Conservation (phyloP, 2,113 vertebrate species). For the Ochotona curzoniae region DNA sequence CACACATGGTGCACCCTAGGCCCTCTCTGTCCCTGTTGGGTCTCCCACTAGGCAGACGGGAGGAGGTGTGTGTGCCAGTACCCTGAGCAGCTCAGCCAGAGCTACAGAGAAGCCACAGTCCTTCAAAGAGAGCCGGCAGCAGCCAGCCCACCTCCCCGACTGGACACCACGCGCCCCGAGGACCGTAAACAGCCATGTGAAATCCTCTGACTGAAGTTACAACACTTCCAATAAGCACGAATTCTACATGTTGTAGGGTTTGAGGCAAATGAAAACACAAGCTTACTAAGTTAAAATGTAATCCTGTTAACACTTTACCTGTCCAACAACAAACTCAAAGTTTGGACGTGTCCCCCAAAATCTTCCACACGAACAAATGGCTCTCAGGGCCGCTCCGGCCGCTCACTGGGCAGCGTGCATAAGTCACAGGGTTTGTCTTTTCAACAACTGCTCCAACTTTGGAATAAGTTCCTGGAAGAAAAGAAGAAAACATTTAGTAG, state of each 20-base stretch:
- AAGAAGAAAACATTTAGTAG: not conserved
- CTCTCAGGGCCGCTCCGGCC: not conserved
- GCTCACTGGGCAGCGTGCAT: not conserved
- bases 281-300: not conserved
- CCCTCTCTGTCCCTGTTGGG: too few species aligned
- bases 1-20: too few species aligned
- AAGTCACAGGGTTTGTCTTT: not conserved
- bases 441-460: conserved; percentile 36
- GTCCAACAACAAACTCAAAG: conserved; percentile 58
- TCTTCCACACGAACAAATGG: too few species aligned
- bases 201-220: not conserved
- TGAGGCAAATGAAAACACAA: not conserved
- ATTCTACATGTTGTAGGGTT: not conserved
- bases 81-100: too few species aligned
- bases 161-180: not conserved
- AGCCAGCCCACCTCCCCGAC: too few species aligned
- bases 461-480: conserved; percentile 69
- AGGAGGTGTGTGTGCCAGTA: too few species aligned
- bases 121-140: too few species aligned
- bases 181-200: not conserved
- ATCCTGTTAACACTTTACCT: conserved; percentile 81
- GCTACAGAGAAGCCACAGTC: too few species aligned
- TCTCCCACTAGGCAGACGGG: too few species aligned
- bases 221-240: not conserved
- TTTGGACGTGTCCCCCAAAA: conserved; percentile 39